Evolutionary conservation across 2,113 vertebrate species (phyloP).

Genomic region (Phyllostomus hastatus): DNA sequence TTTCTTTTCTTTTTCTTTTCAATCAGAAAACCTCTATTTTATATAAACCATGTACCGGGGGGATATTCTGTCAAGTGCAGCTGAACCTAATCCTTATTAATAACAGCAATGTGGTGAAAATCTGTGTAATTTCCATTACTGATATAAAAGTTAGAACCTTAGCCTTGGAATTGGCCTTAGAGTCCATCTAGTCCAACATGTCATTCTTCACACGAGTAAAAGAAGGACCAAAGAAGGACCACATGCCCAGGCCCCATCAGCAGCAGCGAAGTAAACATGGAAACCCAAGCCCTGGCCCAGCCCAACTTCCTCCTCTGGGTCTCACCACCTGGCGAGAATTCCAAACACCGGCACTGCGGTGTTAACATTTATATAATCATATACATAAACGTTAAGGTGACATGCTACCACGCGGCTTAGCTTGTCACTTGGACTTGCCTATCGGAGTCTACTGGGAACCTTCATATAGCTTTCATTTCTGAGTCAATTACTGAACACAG

Average conservation of each 20-base stretch:
- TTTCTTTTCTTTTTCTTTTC: not conserved
- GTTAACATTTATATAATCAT: accelerated
- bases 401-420: not conserved
- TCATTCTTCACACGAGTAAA: not conserved
- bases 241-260: not conserved
- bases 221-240: not conserved
- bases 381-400: not conserved
- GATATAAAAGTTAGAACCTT: not conserved
- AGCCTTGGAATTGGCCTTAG: not conserved
- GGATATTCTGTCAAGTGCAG: not conserved
- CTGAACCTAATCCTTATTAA: not conserved
- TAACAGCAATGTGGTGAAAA: not conserved
- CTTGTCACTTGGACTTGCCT: not conserved
- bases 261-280: not conserved
- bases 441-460: not conserved
- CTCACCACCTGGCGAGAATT: not conserved
- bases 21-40: not conserved
- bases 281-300: not conserved
- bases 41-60: not conserved
- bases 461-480: not conserved
- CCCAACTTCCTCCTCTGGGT: not conserved
- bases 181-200: not conserved
- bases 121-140: not conserved
- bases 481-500: not conserved
- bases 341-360: not conserved